phyloP scores from a whole-genome alignment of 2,888 invertebrate species.

The Creontiades dilutus region DNA sequence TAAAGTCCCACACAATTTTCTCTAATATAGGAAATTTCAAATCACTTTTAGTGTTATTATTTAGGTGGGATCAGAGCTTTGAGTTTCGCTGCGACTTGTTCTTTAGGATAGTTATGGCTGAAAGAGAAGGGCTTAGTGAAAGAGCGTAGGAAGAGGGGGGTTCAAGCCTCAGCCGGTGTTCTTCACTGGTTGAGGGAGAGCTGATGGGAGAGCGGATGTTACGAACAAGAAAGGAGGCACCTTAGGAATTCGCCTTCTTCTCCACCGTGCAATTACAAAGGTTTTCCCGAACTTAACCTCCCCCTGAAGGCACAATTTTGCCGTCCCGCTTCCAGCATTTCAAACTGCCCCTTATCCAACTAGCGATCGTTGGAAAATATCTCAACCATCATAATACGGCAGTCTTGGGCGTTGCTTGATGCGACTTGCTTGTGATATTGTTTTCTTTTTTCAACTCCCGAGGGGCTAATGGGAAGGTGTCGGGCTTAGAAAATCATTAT shows the following conservation, averaged over 20 bases:
- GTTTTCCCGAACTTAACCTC: slow-evolving; percentile 67
- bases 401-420: no score
- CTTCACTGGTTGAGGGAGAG: not conserved
- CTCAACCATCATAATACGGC: no score
- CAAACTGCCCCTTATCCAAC: not conserved
- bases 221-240: slow-evolving; percentile 65
- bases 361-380: not conserved
- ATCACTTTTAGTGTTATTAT: no score
- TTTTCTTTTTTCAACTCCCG: no score
- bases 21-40: no score
- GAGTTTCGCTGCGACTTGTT: no score
- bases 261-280: slow-evolving; percentile 61
- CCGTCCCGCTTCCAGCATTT: not conserved
- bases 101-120: no score
- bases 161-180: not conserved
- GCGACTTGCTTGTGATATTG: no score
- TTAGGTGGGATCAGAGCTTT: no score
- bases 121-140: not conserved
- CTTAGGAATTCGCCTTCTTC: slow-evolving; percentile 63
- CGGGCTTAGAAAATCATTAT: no score
- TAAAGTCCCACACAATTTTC: no score
- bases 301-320: not conserved
- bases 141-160: not conserved
- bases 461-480: no score
- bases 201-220: not conserved